Percentiles rank a stretch among this genome's conserved stretches.
Evolutionary conservation across 2,113 vertebrate genomes (phyloP).

Genomic region (Dromiciops gliroides): DNA sequence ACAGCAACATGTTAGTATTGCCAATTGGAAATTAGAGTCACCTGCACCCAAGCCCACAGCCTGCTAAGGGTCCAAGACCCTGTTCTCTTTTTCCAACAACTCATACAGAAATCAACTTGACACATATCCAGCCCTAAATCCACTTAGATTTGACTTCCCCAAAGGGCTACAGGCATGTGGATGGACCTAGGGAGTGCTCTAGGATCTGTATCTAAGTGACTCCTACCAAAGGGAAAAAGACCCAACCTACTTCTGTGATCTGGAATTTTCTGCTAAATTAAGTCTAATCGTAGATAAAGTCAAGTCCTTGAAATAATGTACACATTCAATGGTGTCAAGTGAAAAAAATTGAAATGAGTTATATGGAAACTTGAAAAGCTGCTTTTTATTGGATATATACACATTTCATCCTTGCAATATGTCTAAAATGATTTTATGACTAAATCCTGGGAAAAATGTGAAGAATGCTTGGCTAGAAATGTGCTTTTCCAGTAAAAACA

Average conservation of each 20-base stretch:
- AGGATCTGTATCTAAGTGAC: neutral
- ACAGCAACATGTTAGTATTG: neutral
- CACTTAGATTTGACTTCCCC: neutral
- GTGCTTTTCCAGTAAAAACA: conserved; percentile 87
- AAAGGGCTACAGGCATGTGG: neutral
- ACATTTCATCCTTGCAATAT: conserved; percentile 83
- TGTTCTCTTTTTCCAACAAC: neutral
- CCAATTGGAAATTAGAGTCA: neutral
- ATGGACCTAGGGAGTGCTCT: neutral
- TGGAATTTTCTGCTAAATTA: neutral
- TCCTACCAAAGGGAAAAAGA: conserved; percentile 11
- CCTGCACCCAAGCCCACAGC: neutral
- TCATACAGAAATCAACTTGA: neutral
- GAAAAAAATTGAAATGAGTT: conserved; percentile 66
- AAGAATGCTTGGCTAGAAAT: conserved; percentile 84
- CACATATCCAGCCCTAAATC: neutral
- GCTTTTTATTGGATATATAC: conserved; percentile 82
- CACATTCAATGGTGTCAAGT: neutral
- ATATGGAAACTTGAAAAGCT: conserved; percentile 76
- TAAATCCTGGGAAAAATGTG: conserved; percentile 87
- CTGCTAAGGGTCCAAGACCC: neutral
- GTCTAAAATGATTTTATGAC: conserved; percentile 82
- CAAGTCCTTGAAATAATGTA: conserved; percentile 54
- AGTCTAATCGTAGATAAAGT: conserved; percentile 52
- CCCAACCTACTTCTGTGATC: fast-evolving